These are phyloP conservation scores for Cerastis leucographa DNA, from an alignment of 2,888 invertebrate species.

Conservation along the genomic window DNA sequence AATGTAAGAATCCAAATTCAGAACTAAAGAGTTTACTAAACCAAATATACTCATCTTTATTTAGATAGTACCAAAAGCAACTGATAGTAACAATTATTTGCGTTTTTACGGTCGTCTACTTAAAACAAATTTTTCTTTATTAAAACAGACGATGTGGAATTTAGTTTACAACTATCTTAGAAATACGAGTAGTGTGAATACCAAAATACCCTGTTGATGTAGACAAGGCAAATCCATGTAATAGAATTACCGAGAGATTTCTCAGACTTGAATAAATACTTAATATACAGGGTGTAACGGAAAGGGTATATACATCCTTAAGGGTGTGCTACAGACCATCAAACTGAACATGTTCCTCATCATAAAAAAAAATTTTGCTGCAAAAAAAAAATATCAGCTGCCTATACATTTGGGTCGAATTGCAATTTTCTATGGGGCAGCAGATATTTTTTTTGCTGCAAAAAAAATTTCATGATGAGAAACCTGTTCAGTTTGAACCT, in stretches of 20 bases:
- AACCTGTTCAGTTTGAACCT: no score
- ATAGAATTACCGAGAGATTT: background rate
- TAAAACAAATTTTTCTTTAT: background rate
- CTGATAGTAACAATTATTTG: slow-evolving; percentile 2
- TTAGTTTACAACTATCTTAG: slow-evolving; percentile 5
- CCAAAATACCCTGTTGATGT: background rate
- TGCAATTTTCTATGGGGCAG: no score
- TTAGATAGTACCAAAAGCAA: background rate
- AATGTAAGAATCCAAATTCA: background rate
- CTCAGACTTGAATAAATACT: background rate
- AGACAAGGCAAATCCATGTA: background rate
- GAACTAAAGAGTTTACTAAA: background rate
- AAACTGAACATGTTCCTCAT: no score
- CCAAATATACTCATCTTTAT: background rate
- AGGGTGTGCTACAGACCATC: no score
- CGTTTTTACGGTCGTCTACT: background rate
- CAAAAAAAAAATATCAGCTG: no score
- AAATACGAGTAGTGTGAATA: slow-evolving; percentile 3
- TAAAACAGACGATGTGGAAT: background rate
- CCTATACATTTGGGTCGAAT: no score
- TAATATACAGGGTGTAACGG: no score
- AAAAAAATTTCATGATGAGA: no score
- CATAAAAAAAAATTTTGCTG: no score
- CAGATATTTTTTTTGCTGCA: no score
- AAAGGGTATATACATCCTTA: no score